Percentiles rank a stretch among this genome's conserved stretches.
Conservation (phyloP, 2,113 vertebrate species). For the Engraulis encrasicolus region DNA sequence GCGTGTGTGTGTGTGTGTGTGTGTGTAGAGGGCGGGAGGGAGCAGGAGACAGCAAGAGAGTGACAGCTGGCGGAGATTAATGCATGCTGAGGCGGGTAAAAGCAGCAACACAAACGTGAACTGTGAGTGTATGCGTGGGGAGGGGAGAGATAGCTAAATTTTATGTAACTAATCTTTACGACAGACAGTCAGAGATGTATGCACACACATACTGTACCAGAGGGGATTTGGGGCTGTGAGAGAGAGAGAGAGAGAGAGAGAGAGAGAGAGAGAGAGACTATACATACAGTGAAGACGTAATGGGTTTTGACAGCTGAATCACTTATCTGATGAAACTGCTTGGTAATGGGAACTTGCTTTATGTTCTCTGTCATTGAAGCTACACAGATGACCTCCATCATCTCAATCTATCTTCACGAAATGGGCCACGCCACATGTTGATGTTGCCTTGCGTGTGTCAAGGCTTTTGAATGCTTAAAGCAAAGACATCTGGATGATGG, state of each 20-base stretch:
- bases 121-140: not conserved
- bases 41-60: not conserved
- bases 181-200: no score
- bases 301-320: not conserved
- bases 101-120: not conserved
- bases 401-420: not conserved
- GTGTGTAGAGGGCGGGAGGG: not conserved
- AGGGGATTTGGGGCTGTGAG: no score
- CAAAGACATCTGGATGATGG: not conserved
- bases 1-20: no score
- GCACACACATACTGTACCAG: not conserved
- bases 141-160: not conserved
- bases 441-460: not conserved
- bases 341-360: not conserved
- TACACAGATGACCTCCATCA: not conserved
- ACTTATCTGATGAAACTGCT: not conserved
- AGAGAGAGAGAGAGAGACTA: no score
- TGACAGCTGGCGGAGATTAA: conserved; percentile 1
- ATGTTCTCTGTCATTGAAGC: not conserved
- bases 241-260: no score
- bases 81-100: not conserved
- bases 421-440: not conserved
- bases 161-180: no score
- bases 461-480: not conserved
- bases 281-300: no score